Evolutionary conservation across 2,797 vertebrate species (phyloP).

Genomic region (Parambassis ranga): DNA sequence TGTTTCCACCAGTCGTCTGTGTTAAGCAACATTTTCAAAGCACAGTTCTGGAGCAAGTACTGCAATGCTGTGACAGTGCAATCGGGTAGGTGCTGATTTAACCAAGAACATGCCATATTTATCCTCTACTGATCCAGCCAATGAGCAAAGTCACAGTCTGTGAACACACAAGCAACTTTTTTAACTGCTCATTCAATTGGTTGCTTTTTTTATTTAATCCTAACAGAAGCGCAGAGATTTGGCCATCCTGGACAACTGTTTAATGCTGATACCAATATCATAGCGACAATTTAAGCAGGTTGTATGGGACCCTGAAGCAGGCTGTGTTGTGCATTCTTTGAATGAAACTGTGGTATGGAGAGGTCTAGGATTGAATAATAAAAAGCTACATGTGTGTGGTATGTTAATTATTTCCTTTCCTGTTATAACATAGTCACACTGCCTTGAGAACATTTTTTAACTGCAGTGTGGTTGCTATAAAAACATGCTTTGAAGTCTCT

Average conservation of each 20-base stretch:
- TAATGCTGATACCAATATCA: slow-evolving; percentile 30
- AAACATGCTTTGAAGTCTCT: not conserved
- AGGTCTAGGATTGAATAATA: slow-evolving; percentile 9
- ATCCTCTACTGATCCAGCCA: slow-evolving; percentile 12
- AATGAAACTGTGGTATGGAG: slow-evolving; percentile 1
- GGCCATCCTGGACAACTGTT: slow-evolving; percentile 5
- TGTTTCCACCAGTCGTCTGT: not conserved
- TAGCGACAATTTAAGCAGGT: slow-evolving; percentile 19
- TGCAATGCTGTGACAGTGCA: not conserved
- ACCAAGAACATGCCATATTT: not conserved
- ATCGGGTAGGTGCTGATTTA: not conserved
- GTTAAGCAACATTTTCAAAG: not conserved
- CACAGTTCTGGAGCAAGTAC: not conserved
- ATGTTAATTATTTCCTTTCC: not conserved
- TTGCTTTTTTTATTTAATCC: slow-evolving; percentile 5
- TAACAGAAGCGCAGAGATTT: not conserved
- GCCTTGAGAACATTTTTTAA: too few species aligned
- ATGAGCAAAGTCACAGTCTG: not conserved
- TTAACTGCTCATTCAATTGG: not conserved
- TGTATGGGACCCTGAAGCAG: not conserved
- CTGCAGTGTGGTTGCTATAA: too few species aligned
- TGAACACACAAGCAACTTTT: not conserved
- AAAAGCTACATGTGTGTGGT: not conserved
- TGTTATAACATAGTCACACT: not conserved
- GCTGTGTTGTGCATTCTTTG: slow-evolving; percentile 15